These are phyloP conservation scores for Poecilia latipinna DNA, from an alignment of 2,113 vertebrate genomes.

Conservation along the genomic window DNA sequence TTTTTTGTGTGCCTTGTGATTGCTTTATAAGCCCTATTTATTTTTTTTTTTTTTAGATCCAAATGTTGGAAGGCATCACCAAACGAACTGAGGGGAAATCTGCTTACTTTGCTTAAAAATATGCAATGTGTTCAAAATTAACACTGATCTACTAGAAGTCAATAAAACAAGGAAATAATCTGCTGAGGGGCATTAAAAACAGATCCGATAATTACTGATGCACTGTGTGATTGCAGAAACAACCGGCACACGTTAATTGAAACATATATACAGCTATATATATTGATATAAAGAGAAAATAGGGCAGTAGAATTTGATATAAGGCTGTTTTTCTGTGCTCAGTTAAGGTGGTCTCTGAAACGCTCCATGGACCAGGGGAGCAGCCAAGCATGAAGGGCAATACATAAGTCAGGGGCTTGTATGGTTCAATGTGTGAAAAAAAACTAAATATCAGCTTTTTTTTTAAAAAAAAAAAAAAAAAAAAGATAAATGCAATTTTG, in stretches of 20 bases:
- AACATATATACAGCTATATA: neutral
- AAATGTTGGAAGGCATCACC: constrained; percentile 45
- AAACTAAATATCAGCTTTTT: neutral
- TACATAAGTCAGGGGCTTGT: neutral
- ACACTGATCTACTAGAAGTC: too few species aligned
- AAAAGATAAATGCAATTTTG: neutral
- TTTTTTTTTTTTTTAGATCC: constrained; percentile 54
- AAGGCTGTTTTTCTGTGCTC: neutral
- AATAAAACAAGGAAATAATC: neutral
- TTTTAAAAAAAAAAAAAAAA: too few species aligned
- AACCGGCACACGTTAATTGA: constrained; percentile 25
- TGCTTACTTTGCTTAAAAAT: constrained; percentile 39
- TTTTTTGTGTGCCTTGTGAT: constrained; percentile 35
- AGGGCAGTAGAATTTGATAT: neutral
- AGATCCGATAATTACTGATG: neutral
- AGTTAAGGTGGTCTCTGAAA: neutral
- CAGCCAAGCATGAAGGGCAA: constrained; percentile 13
- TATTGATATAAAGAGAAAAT: neutral
- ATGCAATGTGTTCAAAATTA: neutral
- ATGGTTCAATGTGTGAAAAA: neutral
- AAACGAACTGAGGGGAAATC: constrained; percentile 5
- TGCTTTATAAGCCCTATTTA: constrained; percentile 64
- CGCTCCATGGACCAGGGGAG: constrained; percentile 1
- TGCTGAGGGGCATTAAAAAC: neutral
- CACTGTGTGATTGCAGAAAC: neutral